Evolutionary conservation across 2,888 invertebrate species (phyloP), one percentile per base, ranked within the genome.

Genomic region (Dryobota labecula): DNA sequence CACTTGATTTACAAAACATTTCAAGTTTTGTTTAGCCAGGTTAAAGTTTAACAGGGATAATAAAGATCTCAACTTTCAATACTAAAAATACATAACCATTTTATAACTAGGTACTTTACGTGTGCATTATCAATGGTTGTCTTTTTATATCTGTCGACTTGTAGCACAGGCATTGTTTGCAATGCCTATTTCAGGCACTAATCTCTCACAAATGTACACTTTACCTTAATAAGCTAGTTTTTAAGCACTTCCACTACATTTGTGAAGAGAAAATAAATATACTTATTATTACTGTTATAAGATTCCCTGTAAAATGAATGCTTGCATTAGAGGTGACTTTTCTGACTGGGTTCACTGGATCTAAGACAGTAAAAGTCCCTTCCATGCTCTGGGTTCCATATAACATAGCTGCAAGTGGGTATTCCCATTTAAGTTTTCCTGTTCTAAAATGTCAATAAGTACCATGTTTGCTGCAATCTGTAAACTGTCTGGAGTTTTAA

Each of bases 391-490:
- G 15, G 8, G 27, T 63, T 45, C 5, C 33, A 38, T 38, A n/a
- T 27, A 24, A 58, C 13, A 57, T 18, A 27, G 20, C 24, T 33
- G 43, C 9, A 43, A 4, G 27, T 20, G 41, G 62, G 73, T 15
- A 76, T 63, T 63, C 43, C 72, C 61, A 56, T 70, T 58, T 20
- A 58, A 0, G 2, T 79, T 78, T 79, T 75, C 75, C 62, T 78
- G 62, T 53, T 53, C 27, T n/a, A 24, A 45, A 53, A 57, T 20
- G n/a, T 43, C n/a, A 27, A 36, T n/a, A 45, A 38, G 30, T 20
- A 73, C 15, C 38, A 53, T 2, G 4, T 20, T 45, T 57, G 7
- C 24, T 58, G 27, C 24, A 53, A 15, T 20, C 7, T 67, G 7
- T 18, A 18, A 18, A 20, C 13, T 18, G 7, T 20, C 24, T 41